These are phyloP conservation scores for Porites australiensis DNA, from an alignment of 64 coral and sea anemone species.

Conservation along the genomic window DNA sequence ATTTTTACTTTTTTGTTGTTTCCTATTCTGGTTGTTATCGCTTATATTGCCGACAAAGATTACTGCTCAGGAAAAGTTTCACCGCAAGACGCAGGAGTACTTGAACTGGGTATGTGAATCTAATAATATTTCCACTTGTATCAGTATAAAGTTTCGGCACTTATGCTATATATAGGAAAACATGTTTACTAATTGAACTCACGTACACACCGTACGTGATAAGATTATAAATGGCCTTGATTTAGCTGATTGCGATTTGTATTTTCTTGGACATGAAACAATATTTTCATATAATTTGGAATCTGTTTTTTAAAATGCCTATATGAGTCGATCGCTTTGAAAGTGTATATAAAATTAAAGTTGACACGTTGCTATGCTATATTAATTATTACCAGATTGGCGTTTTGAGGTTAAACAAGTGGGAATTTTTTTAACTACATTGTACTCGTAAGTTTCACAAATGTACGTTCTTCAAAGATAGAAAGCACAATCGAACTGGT, in stretches of 20 bases:
- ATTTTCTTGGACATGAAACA: neutral
- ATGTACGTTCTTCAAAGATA: no score
- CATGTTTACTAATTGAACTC: slow-evolving; percentile 9
- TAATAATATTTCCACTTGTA: neutral
- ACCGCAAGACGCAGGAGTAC: slow-evolving; percentile 79
- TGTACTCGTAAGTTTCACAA: no score
- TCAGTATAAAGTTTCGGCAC: slow-evolving; percentile 13
- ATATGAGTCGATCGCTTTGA: neutral
- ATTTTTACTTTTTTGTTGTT: slow-evolving; percentile 95
- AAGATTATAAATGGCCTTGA: neutral
- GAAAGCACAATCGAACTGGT: neutral
- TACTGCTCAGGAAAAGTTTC: slow-evolving; percentile 75
- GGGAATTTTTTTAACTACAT: neutral
- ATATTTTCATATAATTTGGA: neutral
- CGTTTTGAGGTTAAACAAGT: neutral
- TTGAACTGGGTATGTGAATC: slow-evolving; percentile 86
- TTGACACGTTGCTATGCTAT: neutral
- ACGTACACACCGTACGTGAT: neutral
- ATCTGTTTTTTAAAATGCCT: neutral
- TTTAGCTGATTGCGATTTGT: neutral
- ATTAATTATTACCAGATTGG: no score
- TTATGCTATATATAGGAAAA: slow-evolving; percentile 6
- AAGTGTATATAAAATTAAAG: neutral
- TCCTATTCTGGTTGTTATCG: slow-evolving; percentile 93
- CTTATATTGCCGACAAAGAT: slow-evolving; percentile 95